A percentile compares a stretch with the other conserved stretches of the same genome.
Evolutionary conservation across 2,888 invertebrate genomes (phyloP).

Genomic region (Cheilosia grossa): DNA sequence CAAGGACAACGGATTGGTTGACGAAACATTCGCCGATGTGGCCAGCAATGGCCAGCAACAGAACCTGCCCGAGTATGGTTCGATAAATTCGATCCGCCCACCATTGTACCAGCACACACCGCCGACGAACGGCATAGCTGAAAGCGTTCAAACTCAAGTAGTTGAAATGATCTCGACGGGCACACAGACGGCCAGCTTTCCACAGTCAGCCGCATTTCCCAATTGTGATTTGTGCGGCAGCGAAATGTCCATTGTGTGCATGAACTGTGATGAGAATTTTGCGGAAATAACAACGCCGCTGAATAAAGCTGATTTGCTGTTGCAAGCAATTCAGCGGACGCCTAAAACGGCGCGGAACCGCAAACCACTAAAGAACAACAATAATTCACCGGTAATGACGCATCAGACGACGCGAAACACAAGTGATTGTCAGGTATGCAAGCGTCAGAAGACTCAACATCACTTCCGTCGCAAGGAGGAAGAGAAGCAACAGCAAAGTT

Average conservation of each 20-base stretch:
- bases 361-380: constrained; percentile 80
- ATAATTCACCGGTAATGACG: constrained; percentile 69
- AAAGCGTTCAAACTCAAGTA: constrained; percentile 76
- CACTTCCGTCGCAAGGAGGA: constrained; percentile 76
- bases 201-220: constrained; percentile 67
- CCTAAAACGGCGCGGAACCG: constrained; percentile 82
- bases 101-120: constrained; percentile 76
- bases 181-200: constrained; percentile 81
- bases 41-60: constrained; percentile 67
- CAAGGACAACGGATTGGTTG: constrained; percentile 44
- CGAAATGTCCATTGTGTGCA: constrained; percentile 82
- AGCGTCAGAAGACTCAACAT: constrained; percentile 83
- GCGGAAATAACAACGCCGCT: constrained; percentile 79
- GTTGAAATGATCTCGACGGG: constrained; percentile 83
- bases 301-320: constrained; percentile 84
- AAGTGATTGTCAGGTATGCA: constrained; percentile 82
- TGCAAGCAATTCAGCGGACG: constrained; percentile 85
- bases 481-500: constrained; percentile 71
- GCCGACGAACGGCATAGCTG: constrained; percentile 70
- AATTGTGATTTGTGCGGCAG: constrained; percentile 80
- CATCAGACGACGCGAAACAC: constrained; percentile 64
- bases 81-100: constrained; percentile 77
- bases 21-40: constrained; percentile 57
- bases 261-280: constrained; percentile 78
- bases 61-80: constrained; percentile 74